phyloP scores from a whole-genome alignment of 2,113 vertebrate genomes.

The Rhinichthys klamathensis region DNA sequence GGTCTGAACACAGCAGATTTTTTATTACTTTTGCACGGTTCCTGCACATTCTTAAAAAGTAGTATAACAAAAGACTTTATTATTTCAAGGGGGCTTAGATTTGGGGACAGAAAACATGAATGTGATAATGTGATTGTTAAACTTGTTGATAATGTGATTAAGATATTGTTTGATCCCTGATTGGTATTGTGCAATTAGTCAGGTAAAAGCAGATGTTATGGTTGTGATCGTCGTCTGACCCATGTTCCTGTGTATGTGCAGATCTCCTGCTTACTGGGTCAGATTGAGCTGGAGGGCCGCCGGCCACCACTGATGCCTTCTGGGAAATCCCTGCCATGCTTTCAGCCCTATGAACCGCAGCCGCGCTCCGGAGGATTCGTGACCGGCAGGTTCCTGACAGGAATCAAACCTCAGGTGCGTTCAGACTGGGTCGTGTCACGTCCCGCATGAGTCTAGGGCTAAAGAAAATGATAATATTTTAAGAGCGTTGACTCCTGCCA shows the following conservation, averaged over 20 bases:
- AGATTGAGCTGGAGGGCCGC: conserved; percentile 96
- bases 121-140: background rate
- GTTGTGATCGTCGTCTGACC: background rate
- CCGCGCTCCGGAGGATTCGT: conserved; percentile 93
- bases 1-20: background rate
- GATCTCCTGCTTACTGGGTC: conserved; percentile 96
- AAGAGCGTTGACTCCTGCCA: no score
- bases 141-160: background rate
- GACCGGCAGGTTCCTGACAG: conserved; percentile 94
- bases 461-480: no score
- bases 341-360: conserved; percentile 89
- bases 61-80: background rate
- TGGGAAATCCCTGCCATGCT: conserved; percentile 94
- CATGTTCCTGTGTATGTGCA: conserved; percentile 62
- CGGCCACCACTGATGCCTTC: conserved; percentile 96
- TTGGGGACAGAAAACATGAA: background rate
- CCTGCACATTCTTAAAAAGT: background rate
- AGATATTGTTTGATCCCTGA: background rate
- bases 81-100: background rate
- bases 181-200: background rate
- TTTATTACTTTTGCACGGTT: background rate
- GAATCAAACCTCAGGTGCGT: conserved; percentile 91
- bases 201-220: background rate
- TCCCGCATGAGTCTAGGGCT: no score
- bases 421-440: background rate